Percentiles rank a stretch among this genome's conserved stretches.
Evolutionary conservation across 1,140 invertebrate genomes (phyloP).

Genomic region (Copidosoma floridanum): DNA sequence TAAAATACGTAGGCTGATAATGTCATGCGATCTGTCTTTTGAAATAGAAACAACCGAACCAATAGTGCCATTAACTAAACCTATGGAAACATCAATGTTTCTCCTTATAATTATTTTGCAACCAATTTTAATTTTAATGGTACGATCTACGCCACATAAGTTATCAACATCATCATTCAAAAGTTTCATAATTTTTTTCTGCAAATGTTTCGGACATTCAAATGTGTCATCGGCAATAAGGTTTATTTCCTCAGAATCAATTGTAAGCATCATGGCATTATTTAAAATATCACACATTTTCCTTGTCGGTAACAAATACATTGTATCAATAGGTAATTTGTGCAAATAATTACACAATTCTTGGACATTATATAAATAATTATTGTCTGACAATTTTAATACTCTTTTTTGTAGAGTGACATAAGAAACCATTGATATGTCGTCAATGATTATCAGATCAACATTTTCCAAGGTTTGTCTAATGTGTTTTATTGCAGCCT

Average conservation of each 20-base stretch:
- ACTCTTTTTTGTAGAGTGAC: constrained; percentile 32
- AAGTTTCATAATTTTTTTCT: constrained; percentile 26
- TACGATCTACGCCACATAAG: constrained; percentile 13
- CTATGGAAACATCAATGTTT: constrained; percentile 38
- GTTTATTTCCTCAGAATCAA: constrained; percentile 31
- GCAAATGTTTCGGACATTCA: constrained; percentile 21
- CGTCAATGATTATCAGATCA: constrained; percentile 39
- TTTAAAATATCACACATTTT: constrained; percentile 30
- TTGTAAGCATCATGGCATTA: constrained; percentile 29
- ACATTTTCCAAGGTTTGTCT: constrained; percentile 34
- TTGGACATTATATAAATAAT: constrained; percentile 14
- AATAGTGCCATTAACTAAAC: constrained; percentile 40
- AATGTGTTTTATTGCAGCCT: constrained; percentile 31
- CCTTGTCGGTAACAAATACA: constrained; percentile 31
- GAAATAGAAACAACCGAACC: constrained; percentile 29
- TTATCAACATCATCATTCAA: constrained; percentile 25
- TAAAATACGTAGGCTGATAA: constrained; percentile 25
- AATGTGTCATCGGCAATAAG: constrained; percentile 29
- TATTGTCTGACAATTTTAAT: constrained; percentile 19
- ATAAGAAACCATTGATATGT: constrained; percentile 45
- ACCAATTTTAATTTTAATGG: constrained; percentile 26
- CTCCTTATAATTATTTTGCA: constrained; percentile 34
- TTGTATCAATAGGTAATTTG: constrained; percentile 21
- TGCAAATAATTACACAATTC: constrained; percentile 33
- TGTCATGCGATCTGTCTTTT: constrained; percentile 15